Evolutionary conservation across 2,888 invertebrate species (phyloP), one percentile per base, ranked within the genome.

Genomic region (Pogonocherus hispidulus): DNA sequence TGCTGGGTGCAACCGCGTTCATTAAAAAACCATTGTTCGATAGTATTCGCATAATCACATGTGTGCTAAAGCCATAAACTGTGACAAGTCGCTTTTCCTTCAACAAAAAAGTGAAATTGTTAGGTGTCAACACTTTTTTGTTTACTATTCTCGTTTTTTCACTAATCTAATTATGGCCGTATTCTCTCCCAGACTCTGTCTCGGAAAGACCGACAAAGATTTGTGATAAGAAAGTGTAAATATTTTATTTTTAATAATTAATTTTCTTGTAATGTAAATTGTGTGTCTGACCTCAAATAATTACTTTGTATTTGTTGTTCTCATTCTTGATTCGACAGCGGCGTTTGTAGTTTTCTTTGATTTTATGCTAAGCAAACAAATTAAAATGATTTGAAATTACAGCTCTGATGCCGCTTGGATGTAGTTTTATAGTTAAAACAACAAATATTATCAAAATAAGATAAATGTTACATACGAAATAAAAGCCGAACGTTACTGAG

Each of bases 71-170:
- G 27, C 52, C 49, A 23, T 22, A n/a, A 51, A 52, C 52, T 52
- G 52, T 52, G 52, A 52, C 52, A 52, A 52, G 27, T 32, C 32
- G 32, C 19, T 32, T 9, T 52, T 52, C 11, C 49, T 51, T 14
- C 23, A 20, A 32, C 14, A 18, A 52, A 52, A 52, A 32, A 32
- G 52, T 22, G 49, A 51, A 51, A 51, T 51, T 51, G 23, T 51
- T 51, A n/a, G n/a, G n/a, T n/a, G n/a, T n/a, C 22, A 19, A 22
- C 22, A n/a, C 19, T 49, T 27, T 27, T 52, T 51, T 18, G 32
- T 18, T 16, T 27, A 32, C 22, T 32, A 52, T n/a, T 22, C 22
- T 44, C 14, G 4, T 52, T 52, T 16, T 22, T 52, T 27, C 32
- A 32, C 32, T 52, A 32, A 32, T 52, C 16, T 32, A 9, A 11